phyloP scores from a whole-genome alignment of 2,888 invertebrate genomes.

The Galerucella calmariensis region DNA sequence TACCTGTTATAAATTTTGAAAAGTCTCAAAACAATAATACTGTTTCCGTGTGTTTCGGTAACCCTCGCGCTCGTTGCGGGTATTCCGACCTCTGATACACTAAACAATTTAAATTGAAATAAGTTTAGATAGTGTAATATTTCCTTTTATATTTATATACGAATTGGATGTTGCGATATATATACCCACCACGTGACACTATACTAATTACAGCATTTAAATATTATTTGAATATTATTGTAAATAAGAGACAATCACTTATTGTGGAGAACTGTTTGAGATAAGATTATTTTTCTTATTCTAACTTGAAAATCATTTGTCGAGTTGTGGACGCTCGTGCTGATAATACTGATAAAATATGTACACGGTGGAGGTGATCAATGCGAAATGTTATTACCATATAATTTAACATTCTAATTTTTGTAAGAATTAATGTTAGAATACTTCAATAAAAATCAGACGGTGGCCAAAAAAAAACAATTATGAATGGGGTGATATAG shows the following conservation, averaged over 20 bases:
- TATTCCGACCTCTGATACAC: constrained; percentile 22
- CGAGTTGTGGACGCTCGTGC: neutral
- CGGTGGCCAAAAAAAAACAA: no score
- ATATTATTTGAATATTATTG: constrained; percentile 7
- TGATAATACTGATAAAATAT: neutral
- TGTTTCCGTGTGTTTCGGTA: neutral
- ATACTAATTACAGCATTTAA: constrained; percentile 18
- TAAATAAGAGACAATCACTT: neutral
- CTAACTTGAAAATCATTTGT: neutral
- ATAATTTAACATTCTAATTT: no score
- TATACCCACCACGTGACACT: constrained; percentile 25
- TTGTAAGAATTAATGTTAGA: no score
- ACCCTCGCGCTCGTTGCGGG: constrained; percentile 9
- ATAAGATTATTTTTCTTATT: constrained; percentile 2
- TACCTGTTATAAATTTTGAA: neutral
- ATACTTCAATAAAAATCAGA: no score
- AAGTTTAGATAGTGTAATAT: constrained; percentile 17
- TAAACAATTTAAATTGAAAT: constrained; percentile 24
- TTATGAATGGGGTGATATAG: no score
- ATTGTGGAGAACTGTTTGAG: neutral
- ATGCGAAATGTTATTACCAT: no score
- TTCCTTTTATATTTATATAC: constrained; percentile 30
- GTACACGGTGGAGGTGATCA: neutral
- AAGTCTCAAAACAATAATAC: constrained; percentile 3
- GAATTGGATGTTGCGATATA: constrained; percentile 26